Percentiles rank a stretch among this genome's conserved stretches.
phyloP scores from a whole-genome alignment of 2,888 invertebrate species.

The Callyntrura sp. region DNA sequence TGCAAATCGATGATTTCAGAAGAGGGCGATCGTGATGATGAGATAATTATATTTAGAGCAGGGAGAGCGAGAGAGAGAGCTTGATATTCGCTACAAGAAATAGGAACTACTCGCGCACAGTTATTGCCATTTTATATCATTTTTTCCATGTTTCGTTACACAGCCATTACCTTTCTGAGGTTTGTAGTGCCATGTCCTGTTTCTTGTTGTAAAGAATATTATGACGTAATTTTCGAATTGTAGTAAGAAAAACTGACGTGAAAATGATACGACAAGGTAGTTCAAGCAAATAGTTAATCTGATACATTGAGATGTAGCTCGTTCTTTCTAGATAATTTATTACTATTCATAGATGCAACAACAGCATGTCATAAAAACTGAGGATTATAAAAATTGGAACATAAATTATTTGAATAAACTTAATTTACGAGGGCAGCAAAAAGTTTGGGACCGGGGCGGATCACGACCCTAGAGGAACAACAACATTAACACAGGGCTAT shows the following conservation, averaged over 20 bases:
- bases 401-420: background rate
- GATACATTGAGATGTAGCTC: background rate
- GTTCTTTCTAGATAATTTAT: background rate
- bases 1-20: conserved; percentile 68
- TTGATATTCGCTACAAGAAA: background rate
- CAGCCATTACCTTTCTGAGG: background rate
- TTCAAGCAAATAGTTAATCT: too few species aligned
- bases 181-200: conserved; percentile 6
- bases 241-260: too few species aligned
- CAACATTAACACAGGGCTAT: too few species aligned
- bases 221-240: conserved; percentile 40
- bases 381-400: background rate
- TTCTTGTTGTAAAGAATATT: conserved; percentile 21
- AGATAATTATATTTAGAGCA: conserved; percentile 73
- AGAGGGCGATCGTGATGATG: conserved; percentile 61
- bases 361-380: background rate
- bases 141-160: background rate
- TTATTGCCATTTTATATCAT: conserved; percentile 6
- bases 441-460: background rate
- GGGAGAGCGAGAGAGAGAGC: background rate
- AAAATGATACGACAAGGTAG: too few species aligned
- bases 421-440: background rate
- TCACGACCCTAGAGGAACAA: background rate
- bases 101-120: conserved; percentile 1
- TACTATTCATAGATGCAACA: background rate